A percentile compares a stretch with the other conserved stretches of the same genome.
phyloP scores from a whole-genome alignment of 1,140 invertebrate genomes.

The Orius insidiosus region DNA sequence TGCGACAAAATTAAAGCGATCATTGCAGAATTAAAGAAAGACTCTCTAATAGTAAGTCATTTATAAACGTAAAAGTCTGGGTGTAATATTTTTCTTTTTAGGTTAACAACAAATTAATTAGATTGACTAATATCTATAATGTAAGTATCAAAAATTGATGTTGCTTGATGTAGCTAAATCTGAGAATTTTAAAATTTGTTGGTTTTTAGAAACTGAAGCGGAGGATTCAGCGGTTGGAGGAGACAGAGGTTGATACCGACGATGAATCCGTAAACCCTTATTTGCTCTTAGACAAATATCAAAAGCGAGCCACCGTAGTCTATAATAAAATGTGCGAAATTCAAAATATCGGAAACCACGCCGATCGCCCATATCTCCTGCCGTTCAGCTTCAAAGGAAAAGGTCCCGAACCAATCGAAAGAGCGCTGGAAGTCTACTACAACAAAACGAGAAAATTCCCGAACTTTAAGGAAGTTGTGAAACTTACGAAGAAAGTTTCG shows the following conservation, averaged over 20 bases:
- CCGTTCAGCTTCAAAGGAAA: constrained; percentile 1
- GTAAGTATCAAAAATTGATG: too few species aligned
- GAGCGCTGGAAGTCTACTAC: constrained; percentile 5
- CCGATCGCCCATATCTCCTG: background rate
- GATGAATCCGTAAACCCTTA: background rate
- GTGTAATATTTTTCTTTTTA: too few species aligned
- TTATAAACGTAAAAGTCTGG: too few species aligned
- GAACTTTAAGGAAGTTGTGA: background rate
- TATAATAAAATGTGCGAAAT: constrained; percentile 2
- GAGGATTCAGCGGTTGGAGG: background rate
- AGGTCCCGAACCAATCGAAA: constrained; percentile 3
- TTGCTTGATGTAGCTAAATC: too few species aligned
- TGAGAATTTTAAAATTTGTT: background rate
- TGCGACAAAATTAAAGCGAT: too few species aligned
- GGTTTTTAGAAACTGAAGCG: constrained; percentile 2
- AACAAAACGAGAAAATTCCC: constrained; percentile 6
- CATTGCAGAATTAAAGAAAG: too few species aligned
- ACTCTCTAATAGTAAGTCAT: too few species aligned
- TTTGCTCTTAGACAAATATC: constrained; percentile 1
- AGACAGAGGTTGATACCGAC: background rate
- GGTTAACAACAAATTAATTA: too few species aligned
- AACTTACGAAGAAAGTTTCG: background rate
- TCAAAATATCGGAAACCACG: background rate
- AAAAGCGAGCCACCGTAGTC: background rate
- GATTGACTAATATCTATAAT: too few species aligned